Base-by-base conservation (phyloP, 1,140 invertebrate genomes). In the Drosophila carrolli region DNA sequence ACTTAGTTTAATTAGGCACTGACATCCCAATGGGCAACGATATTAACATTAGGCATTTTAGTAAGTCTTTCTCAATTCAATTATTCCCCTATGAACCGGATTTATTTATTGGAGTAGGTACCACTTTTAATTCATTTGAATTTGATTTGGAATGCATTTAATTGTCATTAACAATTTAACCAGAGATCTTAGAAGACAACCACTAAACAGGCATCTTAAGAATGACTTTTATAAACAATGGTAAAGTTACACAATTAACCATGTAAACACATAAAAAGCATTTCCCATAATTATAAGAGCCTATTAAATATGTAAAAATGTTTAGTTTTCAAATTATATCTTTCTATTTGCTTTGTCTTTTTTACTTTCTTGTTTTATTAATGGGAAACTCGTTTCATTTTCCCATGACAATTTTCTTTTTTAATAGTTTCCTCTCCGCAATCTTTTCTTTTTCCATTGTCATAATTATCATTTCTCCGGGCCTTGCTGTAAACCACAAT, bases 391-490 rank as follows among this genome's bases (percentile, higher is more conserved):
- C 8, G 14, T 63, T 50, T 47, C 10, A 13, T 70, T 60, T 84
- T 68, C 60, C 61, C 67, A 71, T 71, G 67, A 57, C 44, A 71
- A 71, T 60, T 40, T 60, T 38, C 11, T 44, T 43, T 40, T 8
- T 43, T 44, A 56, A 70, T 48, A 29, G 58, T 41, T 81, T 76
- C 57, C 57, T 51, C 56, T 19, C 27, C 5, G 41, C 51, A 70
- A 71, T 70, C 37, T 8, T 57, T 50, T 57, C 63, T 57, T 38
- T 43, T 29, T 71, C 41, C 32, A 14, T 70, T 41, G 46, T 61
- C 32, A 44, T 82, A 82, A 82, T 82, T 82, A 81, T 59, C 56
- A 82, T 82, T 82, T 84, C 81, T 48, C 81, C 46, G 46, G 32
- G 54, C 54, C 54, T 35, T 14, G 27, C 47, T 57, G 9, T 35